Conservation (phyloP, 92 coral and sea anemone species). For the Epizoanthus rinbou region DNA sequence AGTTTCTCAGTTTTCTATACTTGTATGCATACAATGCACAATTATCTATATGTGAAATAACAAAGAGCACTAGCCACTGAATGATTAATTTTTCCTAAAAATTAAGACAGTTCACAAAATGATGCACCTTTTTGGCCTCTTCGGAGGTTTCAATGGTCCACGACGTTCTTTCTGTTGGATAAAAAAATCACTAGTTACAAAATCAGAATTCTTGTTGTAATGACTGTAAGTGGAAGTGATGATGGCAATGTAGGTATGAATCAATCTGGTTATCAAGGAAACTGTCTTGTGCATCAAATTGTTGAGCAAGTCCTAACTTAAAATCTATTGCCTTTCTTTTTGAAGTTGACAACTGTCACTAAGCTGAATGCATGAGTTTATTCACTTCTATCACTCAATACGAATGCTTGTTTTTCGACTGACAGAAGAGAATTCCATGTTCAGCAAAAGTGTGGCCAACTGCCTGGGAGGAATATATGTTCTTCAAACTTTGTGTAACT, state of each 20-base stretch:
- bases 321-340: not conserved
- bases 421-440: constrained; percentile 13
- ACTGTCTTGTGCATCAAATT: constrained; percentile 4
- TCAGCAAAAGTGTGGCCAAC: not conserved
- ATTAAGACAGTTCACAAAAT: constrained; percentile 65
- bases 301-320: constrained; percentile 1
- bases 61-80: constrained; percentile 24
- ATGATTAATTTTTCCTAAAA: constrained; percentile 25
- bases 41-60: constrained; percentile 6
- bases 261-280: not conserved
- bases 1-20: too few relatives aligned
- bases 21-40: not conserved
- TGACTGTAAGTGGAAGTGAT: not conserved
- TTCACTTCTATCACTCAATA: constrained; percentile 16
- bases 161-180: constrained; percentile 90
- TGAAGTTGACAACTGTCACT: not conserved
- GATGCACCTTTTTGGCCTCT: constrained; percentile 76
- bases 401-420: constrained; percentile 15
- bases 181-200: constrained; percentile 35
- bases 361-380: not conserved
- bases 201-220: constrained; percentile 3
- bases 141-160: constrained; percentile 65
- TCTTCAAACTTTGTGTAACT: not conserved
- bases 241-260: constrained; percentile 2
- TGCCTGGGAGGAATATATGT: not conserved